Conservation (phyloP, 2,797 vertebrate genomes). For the Champsocephalus esox region DNA sequence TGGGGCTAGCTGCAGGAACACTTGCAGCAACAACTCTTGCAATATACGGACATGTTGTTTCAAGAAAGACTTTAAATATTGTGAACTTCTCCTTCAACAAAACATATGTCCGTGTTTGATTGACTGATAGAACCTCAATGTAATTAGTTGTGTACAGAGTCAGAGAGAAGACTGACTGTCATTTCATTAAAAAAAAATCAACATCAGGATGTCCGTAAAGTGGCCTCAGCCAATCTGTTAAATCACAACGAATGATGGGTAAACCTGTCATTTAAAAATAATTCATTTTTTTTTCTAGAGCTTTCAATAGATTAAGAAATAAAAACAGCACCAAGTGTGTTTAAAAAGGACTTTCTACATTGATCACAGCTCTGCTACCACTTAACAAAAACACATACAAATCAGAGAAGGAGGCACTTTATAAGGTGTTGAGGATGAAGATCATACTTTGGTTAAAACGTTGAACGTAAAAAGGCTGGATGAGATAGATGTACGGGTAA, state of each 20-base stretch:
- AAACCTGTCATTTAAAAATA: conserved; percentile 18
- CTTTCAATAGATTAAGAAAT: conserved; percentile 45
- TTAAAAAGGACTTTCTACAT: conserved; percentile 52
- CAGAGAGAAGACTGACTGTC: conserved; percentile 33
- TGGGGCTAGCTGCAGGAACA: conserved; percentile 4
- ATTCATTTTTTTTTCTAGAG: background rate
- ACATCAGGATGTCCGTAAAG: conserved; percentile 41
- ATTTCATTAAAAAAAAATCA: conserved; percentile 18
- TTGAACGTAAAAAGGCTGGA: conserved; percentile 9
- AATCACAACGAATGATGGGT: conserved; percentile 42
- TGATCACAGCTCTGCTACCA: conserved; percentile 61
- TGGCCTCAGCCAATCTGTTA: conserved; percentile 51
- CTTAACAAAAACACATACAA: conserved; percentile 55
- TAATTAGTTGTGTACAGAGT: conserved; percentile 54
- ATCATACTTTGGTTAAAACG: conserved; percentile 71
- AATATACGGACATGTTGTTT: background rate
- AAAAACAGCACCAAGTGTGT: conserved; percentile 71
- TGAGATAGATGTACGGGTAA: conserved; percentile 26
- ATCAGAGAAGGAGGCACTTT: conserved; percentile 78
- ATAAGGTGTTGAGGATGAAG: conserved; percentile 58
- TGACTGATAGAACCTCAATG: conserved; percentile 50
- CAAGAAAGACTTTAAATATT: conserved; percentile 4
- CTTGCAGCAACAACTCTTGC: background rate
- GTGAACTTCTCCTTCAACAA: conserved; percentile 47
- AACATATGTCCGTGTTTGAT: conserved; percentile 41